Evolutionary conservation across 1,140 invertebrate species (phyloP).

Genomic region (Danaus plexippus): DNA sequence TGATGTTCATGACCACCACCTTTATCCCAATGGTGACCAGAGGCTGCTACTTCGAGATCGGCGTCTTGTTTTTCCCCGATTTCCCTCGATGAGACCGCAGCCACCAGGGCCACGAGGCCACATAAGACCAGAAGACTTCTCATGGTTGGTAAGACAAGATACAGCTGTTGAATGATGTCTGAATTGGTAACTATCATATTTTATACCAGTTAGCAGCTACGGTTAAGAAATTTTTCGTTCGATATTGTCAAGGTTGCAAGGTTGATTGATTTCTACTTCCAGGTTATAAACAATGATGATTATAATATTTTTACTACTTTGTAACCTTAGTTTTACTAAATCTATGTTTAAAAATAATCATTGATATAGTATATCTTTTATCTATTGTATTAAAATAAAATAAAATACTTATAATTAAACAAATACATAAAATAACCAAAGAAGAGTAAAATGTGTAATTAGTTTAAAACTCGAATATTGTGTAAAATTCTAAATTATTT

Average conservation of each 20-base stretch:
- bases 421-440: too few species aligned
- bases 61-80: slow-evolving; percentile 60
- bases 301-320: too few species aligned
- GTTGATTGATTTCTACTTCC: slow-evolving; percentile 37
- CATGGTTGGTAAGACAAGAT: slow-evolving; percentile 42
- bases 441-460: too few species aligned
- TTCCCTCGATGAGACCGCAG: slow-evolving; percentile 37
- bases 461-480: too few species aligned
- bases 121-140: slow-evolving; percentile 46
- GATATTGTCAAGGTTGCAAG: slow-evolving; percentile 43
- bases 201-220: slow-evolving; percentile 45
- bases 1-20: slow-evolving; percentile 70
- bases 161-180: slow-evolving; percentile 50
- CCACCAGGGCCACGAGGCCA: slow-evolving; percentile 50
- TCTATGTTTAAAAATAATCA: too few species aligned
- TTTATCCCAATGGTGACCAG: slow-evolving; percentile 66
- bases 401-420: too few species aligned
- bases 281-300: slow-evolving; percentile 5
- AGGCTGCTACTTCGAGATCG: slow-evolving; percentile 71
- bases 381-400: too few species aligned
- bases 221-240: slow-evolving; percentile 42
- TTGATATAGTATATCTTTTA: too few species aligned
- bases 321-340: too few species aligned
- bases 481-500: too few species aligned
- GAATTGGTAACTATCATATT: slow-evolving; percentile 41